A percentile compares a stretch with the other conserved stretches of the same genome.
These are phyloP conservation scores for Copidosoma aretas DNA, from an alignment of 2,888 invertebrate species.

Conservation along the genomic window DNA sequence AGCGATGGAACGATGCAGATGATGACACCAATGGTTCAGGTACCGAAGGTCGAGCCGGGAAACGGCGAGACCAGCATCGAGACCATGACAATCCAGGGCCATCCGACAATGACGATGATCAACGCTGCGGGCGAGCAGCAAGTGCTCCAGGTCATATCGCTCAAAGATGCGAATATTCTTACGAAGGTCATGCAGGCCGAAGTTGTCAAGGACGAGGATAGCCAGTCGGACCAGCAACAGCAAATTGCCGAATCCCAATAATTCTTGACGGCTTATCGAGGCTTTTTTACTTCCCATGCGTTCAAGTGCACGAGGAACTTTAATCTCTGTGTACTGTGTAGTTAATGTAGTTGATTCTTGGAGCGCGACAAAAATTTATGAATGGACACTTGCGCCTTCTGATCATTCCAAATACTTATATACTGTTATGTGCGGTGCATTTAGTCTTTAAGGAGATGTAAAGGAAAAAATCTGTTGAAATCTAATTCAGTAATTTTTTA, in stretches of 20 bases:
- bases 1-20: slow-evolving; percentile 84
- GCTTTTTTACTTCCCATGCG: slow-evolving; percentile 19
- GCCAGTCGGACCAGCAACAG: slow-evolving; percentile 56
- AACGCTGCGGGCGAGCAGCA: slow-evolving; percentile 75
- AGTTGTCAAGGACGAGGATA: slow-evolving; percentile 60
- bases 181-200: slow-evolving; percentile 78
- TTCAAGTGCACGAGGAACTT: slow-evolving; percentile 30
- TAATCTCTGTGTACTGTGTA: background rate
- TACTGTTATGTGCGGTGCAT: slow-evolving; percentile 32
- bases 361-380: slow-evolving; percentile 12
- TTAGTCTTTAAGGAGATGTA: slow-evolving; percentile 9
- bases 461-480: slow-evolving; percentile 21
- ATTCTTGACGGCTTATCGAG: slow-evolving; percentile 20
- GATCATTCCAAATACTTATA: slow-evolving; percentile 27
- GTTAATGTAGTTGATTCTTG: background rate
- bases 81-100: slow-evolving; percentile 77
- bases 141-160: slow-evolving; percentile 82
- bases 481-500: slow-evolving; percentile 32
- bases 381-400: slow-evolving; percentile 13
- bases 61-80: slow-evolving; percentile 77
- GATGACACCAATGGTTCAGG: slow-evolving; percentile 78
- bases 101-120: slow-evolving; percentile 81
- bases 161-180: slow-evolving; percentile 83
- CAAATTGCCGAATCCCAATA: slow-evolving; percentile 63
- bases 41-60: slow-evolving; percentile 79